Evolutionary conservation across 1,140 invertebrate genomes (phyloP).

Genomic region (Leptestheria dahalacensis): DNA sequence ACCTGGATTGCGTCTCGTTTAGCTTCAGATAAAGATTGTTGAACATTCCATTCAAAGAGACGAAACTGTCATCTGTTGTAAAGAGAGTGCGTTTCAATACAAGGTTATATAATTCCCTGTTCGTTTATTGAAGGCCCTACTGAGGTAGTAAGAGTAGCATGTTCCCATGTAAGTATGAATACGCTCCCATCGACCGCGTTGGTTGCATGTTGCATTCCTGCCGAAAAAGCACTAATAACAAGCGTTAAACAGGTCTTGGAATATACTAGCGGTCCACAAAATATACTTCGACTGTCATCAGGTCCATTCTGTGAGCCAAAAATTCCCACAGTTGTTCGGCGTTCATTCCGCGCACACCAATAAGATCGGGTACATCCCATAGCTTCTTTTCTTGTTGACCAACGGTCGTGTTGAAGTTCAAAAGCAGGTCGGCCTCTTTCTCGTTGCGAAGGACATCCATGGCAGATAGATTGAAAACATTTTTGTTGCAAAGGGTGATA

Average conservation of each 20-base stretch:
- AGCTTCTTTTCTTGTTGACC: not conserved
- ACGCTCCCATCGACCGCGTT: constrained; percentile 18
- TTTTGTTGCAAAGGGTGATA: constrained; percentile 22
- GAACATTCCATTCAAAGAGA: constrained; percentile 21
- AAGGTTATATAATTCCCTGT: too few species aligned
- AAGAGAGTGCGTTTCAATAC: too few species aligned
- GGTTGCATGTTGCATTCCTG: constrained; percentile 18
- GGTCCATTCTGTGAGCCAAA: constrained; percentile 8
- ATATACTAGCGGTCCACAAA: not conserved
- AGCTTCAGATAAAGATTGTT: constrained; percentile 23
- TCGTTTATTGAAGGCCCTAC: too few species aligned
- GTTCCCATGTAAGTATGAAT: constrained; percentile 21
- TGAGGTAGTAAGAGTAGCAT: constrained; percentile 19
- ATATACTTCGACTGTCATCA: constrained; percentile 10
- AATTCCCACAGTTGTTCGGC: constrained; percentile 13
- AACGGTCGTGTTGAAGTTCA: not conserved
- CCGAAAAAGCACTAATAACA: constrained; percentile 21
- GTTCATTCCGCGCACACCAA: constrained; percentile 13
- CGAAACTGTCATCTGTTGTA: constrained; percentile 17
- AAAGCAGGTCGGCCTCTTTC: not conserved
- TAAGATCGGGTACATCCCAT: constrained; percentile 11
- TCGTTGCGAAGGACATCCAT: not conserved
- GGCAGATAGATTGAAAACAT: constrained; percentile 18
- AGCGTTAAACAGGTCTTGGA: not conserved
- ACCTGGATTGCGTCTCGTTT: constrained; percentile 18